phyloP scores from a whole-genome alignment of 2,888 invertebrate species.

The Ophioninae sp. region DNA sequence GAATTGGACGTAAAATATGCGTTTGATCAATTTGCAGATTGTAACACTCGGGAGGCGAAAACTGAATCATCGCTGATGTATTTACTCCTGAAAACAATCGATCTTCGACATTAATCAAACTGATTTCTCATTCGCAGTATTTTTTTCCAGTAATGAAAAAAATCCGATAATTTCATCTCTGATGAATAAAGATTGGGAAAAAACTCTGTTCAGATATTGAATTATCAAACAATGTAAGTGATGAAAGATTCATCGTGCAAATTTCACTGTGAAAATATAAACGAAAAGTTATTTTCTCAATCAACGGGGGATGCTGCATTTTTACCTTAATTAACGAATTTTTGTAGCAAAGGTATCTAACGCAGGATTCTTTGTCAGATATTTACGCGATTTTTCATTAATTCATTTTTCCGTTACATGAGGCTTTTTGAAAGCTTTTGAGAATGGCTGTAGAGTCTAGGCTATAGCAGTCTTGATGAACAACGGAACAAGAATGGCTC shows the following conservation, averaged over 20 bases:
- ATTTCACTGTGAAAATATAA: neutral
- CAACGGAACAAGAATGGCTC: slow-evolving; percentile 26
- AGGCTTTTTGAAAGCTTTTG: slow-evolving; percentile 39
- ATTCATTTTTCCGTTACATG: slow-evolving; percentile 19
- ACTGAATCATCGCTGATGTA: neutral
- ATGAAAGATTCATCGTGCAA: neutral
- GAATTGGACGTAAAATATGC: neutral
- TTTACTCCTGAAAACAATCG: neutral
- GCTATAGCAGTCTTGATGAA: slow-evolving; percentile 17
- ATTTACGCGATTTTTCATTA: neutral
- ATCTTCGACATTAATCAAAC: neutral
- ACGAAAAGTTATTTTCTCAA: neutral
- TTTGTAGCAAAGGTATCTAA: slow-evolving; percentile 34
- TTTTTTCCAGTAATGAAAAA: neutral
- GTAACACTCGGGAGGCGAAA: neutral
- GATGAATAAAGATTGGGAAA: too few relatives aligned
- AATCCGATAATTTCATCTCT: neutral
- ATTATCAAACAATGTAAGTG: neutral
- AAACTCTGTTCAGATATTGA: neutral
- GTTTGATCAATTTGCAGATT: neutral
- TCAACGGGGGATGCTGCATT: neutral
- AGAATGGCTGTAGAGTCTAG: slow-evolving; percentile 8
- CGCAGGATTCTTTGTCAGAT: slow-evolving; percentile 31
- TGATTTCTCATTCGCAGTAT: neutral
- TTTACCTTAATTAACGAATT: slow-evolving; percentile 46